Evolutionary conservation across 1,140 invertebrate species (phyloP), one percentile per base, ranked within the genome.

Genomic region (Polypedilum vanderplanki): DNA sequence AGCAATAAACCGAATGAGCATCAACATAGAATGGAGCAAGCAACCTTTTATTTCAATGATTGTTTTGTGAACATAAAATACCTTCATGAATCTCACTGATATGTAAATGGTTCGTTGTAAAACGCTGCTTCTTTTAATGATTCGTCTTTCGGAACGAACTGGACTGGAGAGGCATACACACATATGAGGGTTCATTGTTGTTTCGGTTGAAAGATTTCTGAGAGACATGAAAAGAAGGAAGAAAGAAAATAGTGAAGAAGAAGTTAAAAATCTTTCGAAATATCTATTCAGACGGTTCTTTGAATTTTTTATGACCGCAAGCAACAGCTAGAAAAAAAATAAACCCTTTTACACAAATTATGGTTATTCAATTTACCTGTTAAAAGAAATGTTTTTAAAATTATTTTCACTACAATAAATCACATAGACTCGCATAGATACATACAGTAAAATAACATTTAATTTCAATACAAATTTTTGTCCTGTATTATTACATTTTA

Each of bases 361-460:
- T 57, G 46, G 46, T 57, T 57, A n/a, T 57, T 57, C 46, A 57
- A 57, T 57, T 57, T 57, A 57, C 46, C 46, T 57, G 46, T 57
- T 57, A 57, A 57, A 33, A 33, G 1, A 57, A n/a, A 12, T 57
- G 4, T 57, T 57, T 33, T 57, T 57, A 57, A 10, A 57, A 12
- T n/a, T 57, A 57, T 15, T 12, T 46, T 1, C 8, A 57, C 3
- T 3, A 57, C 46, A 15, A 57, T 57, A 57, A 57, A 57, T 57
- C 46, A 57, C 46, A 57, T 33, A 33, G 1, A 33, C 5, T 33
- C 1, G 5, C 24, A 33, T 5, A 33, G 2, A 33, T 33, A 33
- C 24, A 33, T 5, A n/a, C n/a, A n/a, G n/a, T n/a, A n/a, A n/a
- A 33, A 33, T 33, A 33, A 33, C 12, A 57, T 57, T 57, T 57